Conservation (phyloP, 2,888 invertebrate genomes). For the Ophion ventricosus region DNA sequence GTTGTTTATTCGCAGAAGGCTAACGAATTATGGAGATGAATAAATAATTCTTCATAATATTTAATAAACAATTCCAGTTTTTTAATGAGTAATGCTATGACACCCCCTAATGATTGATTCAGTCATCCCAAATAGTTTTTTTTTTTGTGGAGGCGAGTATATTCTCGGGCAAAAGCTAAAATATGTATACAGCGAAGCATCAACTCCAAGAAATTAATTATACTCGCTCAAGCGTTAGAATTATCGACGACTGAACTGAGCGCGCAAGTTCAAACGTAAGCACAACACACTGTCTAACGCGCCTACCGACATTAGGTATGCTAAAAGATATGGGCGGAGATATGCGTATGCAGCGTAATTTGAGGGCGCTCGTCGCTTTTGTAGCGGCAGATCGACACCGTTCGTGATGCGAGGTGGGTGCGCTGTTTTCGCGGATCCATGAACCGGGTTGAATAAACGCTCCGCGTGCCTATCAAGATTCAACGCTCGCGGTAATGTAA, state of each 20-base stretch:
- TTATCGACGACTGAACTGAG: conserved; percentile 53
- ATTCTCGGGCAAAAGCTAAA: too few species aligned
- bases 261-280: conserved; percentile 46
- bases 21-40: too few species aligned
- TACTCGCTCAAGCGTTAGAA: conserved; percentile 31
- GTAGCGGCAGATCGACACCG: conserved; percentile 36
- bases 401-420: neutral
- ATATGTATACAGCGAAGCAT: conserved; percentile 18
- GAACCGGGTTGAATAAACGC: too few species aligned
- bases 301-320: conserved; percentile 48
- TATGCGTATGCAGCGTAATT: conserved; percentile 46
- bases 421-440: too few species aligned
- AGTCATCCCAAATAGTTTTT: too few species aligned
- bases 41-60: too few species aligned
- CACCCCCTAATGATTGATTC: too few species aligned
- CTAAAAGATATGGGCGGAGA: conserved; percentile 49
- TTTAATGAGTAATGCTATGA: neutral
- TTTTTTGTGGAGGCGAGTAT: too few species aligned
- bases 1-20: too few species aligned
- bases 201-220: conserved; percentile 58
- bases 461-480: too few species aligned
- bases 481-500: too few species aligned
- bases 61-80: too few species aligned
- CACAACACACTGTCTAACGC: conserved; percentile 43
- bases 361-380: conserved; percentile 54